Evolutionary conservation across 2,888 invertebrate species (phyloP).

Genomic region (Imbricaverruca yamaguchii): DNA sequence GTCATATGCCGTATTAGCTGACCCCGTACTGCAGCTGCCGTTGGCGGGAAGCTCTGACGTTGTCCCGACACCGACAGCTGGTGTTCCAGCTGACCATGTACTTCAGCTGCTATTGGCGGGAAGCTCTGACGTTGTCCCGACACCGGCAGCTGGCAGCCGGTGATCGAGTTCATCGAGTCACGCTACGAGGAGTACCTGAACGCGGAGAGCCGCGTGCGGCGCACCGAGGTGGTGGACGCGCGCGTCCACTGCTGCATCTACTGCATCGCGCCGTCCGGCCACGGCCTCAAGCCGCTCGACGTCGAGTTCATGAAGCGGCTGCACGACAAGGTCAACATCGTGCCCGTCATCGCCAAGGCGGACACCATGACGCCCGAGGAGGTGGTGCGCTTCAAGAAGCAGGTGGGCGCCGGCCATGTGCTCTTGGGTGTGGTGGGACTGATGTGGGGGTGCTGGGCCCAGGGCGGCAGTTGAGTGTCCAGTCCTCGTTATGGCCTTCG

Average conservation of each 20-base stretch:
- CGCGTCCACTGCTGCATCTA: conserved; percentile 97
- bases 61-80: no score
- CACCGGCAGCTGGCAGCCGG: conserved; percentile 81
- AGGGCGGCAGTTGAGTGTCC: not conserved
- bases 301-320: conserved; percentile 98
- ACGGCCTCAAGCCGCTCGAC: conserved; percentile 88
- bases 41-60: no score
- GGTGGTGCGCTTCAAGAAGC: conserved; percentile 91
- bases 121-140: no score
- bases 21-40: no score
- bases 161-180: conserved; percentile 89
- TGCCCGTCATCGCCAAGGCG: conserved; percentile 97
- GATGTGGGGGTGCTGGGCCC: not conserved
- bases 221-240: conserved; percentile 76
- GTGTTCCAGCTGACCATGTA: no score
- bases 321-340: conserved; percentile 98
- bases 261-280: conserved; percentile 84
- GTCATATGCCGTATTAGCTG: no score
- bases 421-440: no score
- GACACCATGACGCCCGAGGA: conserved; percentile 98
- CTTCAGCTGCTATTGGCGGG: no score
- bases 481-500: not conserved
- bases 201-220: conserved; percentile 89
- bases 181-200: conserved; percentile 97
- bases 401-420: conserved; percentile 50